Evolutionary conservation across 2,797 vertebrate species (phyloP).

Genomic region (Microhierax caerulescens): DNA sequence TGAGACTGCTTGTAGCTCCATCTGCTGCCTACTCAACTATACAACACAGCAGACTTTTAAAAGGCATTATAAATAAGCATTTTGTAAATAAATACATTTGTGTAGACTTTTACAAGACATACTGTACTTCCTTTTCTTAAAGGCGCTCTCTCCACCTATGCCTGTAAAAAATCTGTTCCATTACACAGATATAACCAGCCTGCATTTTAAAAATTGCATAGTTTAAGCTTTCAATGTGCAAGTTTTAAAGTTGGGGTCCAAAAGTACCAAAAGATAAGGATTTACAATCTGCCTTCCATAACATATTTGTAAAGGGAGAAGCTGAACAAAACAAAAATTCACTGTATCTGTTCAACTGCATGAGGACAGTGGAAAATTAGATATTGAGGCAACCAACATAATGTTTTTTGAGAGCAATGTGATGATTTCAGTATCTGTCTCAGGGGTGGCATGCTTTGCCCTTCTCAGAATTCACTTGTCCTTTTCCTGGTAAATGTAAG

Average conservation of each 20-base stretch:
- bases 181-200: neutral
- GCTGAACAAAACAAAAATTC: neutral
- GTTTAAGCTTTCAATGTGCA: neutral
- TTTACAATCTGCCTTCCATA: neutral
- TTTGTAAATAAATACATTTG: neutral
- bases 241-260: neutral
- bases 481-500: neutral
- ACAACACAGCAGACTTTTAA: neutral
- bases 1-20: neutral
- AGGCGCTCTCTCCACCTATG: neutral
- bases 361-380: neutral
- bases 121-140: neutral
- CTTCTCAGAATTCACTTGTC: neutral
- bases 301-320: neutral
- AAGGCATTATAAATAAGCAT: neutral
- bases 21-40: neutral
- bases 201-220: neutral
- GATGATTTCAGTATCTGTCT: neutral
- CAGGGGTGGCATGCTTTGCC: neutral
- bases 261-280: neutral
- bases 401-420: neutral
- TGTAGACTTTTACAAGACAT: neutral
- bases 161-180: neutral
- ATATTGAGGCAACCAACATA: neutral
- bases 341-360: rapidly evolving